phyloP scores from a whole-genome alignment of 2,888 invertebrate genomes.

The Heliconius hortense region DNA sequence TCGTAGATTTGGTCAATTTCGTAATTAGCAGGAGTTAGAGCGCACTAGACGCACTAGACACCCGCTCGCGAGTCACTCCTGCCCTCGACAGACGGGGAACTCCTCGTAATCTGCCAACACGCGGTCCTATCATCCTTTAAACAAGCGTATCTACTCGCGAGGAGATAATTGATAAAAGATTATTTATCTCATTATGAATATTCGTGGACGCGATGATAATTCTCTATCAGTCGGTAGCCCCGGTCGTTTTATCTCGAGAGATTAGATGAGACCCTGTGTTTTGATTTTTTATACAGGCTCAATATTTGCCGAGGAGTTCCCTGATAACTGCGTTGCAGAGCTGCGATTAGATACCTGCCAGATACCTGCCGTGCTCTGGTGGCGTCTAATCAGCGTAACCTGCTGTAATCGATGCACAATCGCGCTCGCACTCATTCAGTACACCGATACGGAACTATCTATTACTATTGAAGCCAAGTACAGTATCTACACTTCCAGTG shows the following conservation, averaged over 20 bases:
- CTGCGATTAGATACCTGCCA: conserved; percentile 75
- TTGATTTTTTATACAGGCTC: conserved; percentile 77
- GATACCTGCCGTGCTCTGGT: conserved; percentile 45
- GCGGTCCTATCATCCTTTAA: conserved; percentile 78
- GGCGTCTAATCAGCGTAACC: conserved; percentile 47
- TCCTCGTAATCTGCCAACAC: conserved; percentile 70
- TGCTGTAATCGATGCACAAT: conserved; percentile 55
- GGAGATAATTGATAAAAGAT: conserved; percentile 82
- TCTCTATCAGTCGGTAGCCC: conserved; percentile 81
- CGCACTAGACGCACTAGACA: background rate
- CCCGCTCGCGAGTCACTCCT: conserved; percentile 38
- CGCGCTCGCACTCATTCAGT: conserved; percentile 27
- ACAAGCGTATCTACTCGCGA: conserved; percentile 76
- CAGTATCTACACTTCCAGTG: conserved; percentile 26
- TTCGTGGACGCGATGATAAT: conserved; percentile 79
- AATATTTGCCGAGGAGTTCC: conserved; percentile 82
- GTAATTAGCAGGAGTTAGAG: conserved; percentile 11
- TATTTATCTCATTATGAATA: conserved; percentile 82
- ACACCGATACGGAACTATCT: conserved; percentile 41
- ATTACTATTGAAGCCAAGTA: conserved; percentile 30
- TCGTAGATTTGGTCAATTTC: background rate
- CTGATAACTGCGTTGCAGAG: conserved; percentile 68
- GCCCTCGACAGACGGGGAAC: conserved; percentile 58
- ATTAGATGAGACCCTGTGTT: conserved; percentile 82
- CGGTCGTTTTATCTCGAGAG: conserved; percentile 76